Base-by-base conservation (phyloP, 2,888 invertebrate species). In the Eustalomyia histrio region DNA sequence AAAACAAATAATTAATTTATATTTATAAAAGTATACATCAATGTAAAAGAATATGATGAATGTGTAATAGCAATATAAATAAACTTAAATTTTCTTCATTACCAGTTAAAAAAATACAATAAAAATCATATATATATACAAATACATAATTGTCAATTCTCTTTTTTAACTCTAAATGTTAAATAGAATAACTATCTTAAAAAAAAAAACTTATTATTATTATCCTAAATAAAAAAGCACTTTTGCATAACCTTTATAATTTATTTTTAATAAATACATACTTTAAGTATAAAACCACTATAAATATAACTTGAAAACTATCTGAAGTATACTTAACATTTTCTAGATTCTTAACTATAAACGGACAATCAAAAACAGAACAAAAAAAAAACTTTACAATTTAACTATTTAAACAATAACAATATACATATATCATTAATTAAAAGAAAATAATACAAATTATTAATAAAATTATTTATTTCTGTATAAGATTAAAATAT, bases 141-240 rank as follows among this genome's bases (percentile, higher is more conserved):
- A 57, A 57, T 16, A 71, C 55, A 65, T 78, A 67, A 67, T 61
- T 67, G 78, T 79, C 78, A 79, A 79, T 79, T 79, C 57, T 29
- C 67, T 67, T 61, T 73, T 79, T 73, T 67, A 78, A 79, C 17
- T 79, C 78, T 79, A 39, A 72, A 68, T 79, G 78, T 79, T 73
- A 72, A 72, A 78, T 18, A 64, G 60, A 29, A 29, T 21, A 65
- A 29, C n/a, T 47, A 29, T 16, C 43, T 16, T 33, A n/a, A 6
- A 50, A 29, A 8, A n/a, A n/a, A n/a, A n/a, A n/a, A n/a, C n/a
- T n/a, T n/a, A n/a, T n/a, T 63, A 24, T 47, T 18, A 21, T 47
- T 47, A 17, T 12, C 33, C 29, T 9, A 52, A 17, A 47, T 47
- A 6, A 47, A n/a, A 43, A 47, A 47, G 1, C 39, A 47, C 43